Evolutionary conservation across 2,888 invertebrate species (phyloP).

Genomic region (Strigamia maritima): DNA sequence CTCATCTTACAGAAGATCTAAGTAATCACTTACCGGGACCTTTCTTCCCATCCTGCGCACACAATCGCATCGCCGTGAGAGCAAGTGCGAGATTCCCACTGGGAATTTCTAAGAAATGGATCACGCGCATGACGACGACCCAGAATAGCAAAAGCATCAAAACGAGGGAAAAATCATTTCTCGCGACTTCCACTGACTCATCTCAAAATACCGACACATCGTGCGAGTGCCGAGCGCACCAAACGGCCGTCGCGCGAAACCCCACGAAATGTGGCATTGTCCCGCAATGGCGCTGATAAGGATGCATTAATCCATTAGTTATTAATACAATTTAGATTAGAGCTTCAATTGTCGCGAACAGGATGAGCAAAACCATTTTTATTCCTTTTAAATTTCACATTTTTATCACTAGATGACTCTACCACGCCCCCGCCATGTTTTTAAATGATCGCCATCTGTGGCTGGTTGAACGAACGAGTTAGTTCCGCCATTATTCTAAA

Average conservation of each 20-base stretch:
- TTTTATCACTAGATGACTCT: too few species aligned
- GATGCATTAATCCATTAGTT: too few species aligned
- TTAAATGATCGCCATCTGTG: too few species aligned
- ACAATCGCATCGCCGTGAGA: not conserved
- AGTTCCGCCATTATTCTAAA: not conserved
- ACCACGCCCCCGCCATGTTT: too few species aligned
- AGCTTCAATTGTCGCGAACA: too few species aligned
- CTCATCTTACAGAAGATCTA: too few species aligned
- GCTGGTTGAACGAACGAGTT: too few species aligned
- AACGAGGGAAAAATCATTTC: not conserved
- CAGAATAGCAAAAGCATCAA: constrained; percentile 26
- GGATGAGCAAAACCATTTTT: too few species aligned
- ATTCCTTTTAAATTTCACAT: too few species aligned
- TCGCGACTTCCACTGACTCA: not conserved
- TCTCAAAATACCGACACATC: not conserved
- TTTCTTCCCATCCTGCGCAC: not conserved
- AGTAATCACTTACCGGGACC: not conserved
- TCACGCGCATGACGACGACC: not conserved
- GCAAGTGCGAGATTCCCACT: not conserved
- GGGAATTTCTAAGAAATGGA: constrained; percentile 23
- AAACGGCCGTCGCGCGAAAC: not conserved
- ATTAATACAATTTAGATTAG: too few species aligned
- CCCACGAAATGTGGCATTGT: too few species aligned
- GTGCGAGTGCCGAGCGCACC: not conserved
- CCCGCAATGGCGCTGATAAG: too few species aligned